phyloP scores from a whole-genome alignment of 1,140 invertebrate genomes.

The Liolophura sinensis region DNA sequence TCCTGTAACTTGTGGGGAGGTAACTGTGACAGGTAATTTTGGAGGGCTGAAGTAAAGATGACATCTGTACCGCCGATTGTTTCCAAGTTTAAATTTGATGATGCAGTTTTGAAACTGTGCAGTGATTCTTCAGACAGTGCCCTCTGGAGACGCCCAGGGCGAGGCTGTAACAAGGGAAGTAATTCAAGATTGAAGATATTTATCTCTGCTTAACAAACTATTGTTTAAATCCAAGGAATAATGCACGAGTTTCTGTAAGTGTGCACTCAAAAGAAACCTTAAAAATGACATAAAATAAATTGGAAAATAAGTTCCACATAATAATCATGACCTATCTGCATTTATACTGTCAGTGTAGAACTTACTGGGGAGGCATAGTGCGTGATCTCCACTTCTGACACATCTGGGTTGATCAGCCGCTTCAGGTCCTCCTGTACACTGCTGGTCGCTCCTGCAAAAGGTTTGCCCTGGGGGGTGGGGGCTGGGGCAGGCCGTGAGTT shows the following conservation, averaged over 20 bases:
- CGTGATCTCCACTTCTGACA: conserved; percentile 27
- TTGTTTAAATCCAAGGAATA: too few species aligned
- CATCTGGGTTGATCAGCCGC: conserved; percentile 85
- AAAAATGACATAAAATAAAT: too few species aligned
- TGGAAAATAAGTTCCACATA: too few species aligned
- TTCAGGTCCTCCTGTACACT: conserved; percentile 86
- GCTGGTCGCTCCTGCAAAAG: background rate
- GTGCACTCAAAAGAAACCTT: too few species aligned
- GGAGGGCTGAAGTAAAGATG: conserved; percentile 70
- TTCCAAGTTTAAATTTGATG: conserved; percentile 15
- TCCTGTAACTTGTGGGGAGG: too few species aligned
- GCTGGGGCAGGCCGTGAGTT: conserved; percentile 20
- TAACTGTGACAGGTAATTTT: background rate
- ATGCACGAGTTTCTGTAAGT: too few species aligned
- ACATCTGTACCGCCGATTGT: conserved; percentile 60
- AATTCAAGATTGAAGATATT: too few species aligned
- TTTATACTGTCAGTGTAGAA: too few species aligned
- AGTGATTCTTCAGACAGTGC: conserved; percentile 56
- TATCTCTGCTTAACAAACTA: too few species aligned
- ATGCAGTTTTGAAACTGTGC: conserved; percentile 39
- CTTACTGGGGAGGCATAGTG: too few species aligned
- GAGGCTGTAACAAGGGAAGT: conserved; percentile 63
- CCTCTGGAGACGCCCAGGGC: conserved; percentile 65
- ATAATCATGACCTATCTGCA: too few species aligned
- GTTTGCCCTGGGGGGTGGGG: background rate